Percentiles rank a stretch among this genome's conserved stretches.
phyloP scores from a whole-genome alignment of 1,140 invertebrate genomes.

The Papilio glaucus region DNA sequence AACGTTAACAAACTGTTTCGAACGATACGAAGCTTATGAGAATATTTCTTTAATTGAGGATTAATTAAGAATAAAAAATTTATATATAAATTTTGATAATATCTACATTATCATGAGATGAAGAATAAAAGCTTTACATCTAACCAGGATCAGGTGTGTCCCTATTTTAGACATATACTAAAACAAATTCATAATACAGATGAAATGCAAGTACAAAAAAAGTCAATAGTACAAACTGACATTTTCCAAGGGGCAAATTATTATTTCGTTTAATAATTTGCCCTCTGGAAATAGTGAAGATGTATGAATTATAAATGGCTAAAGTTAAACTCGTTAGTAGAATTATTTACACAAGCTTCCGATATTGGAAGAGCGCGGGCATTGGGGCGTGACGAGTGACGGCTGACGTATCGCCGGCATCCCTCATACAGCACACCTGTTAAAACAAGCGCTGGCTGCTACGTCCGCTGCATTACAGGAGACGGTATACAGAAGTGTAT shows the following conservation, averaged over 20 bases:
- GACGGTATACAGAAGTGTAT: neutral
- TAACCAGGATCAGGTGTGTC: neutral
- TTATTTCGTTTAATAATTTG: too few species aligned
- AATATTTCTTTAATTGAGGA: too few species aligned
- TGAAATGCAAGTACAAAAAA: too few species aligned
- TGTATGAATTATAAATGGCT: neutral
- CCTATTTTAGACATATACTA: neutral
- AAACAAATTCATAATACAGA: too few species aligned
- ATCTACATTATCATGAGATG: too few species aligned
- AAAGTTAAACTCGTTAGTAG: neutral
- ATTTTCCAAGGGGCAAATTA: too few species aligned
- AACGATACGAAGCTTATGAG: too few species aligned
- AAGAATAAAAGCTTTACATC: too few species aligned
- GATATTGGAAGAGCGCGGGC: constrained; percentile 17
- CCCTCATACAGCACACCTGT: neutral
- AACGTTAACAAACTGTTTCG: too few species aligned
- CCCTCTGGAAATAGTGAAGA: neutral
- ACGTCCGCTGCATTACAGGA: constrained; percentile 6
- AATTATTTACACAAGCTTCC: constrained; percentile 9
- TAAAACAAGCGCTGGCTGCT: constrained; percentile 16
- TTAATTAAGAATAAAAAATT: too few species aligned
- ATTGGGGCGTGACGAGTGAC: neutral
- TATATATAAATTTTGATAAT: too few species aligned
- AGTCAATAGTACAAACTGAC: too few species aligned
- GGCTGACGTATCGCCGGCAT: neutral